Conservation (phyloP, 2,888 invertebrate genomes). For the Habrosyne pyritoides region DNA sequence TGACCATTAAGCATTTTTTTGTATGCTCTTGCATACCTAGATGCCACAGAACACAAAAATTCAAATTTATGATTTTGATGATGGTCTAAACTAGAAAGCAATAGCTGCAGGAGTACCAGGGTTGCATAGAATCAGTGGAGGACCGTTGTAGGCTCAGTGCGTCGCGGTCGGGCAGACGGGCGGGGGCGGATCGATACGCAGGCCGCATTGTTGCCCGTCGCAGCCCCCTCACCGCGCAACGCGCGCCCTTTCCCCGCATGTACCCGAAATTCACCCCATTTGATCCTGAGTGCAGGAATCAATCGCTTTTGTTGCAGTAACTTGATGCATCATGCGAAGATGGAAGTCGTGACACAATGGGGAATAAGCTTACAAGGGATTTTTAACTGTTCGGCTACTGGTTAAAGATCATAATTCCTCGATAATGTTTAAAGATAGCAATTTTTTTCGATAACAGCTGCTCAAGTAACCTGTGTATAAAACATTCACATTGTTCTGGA, state of each 20-base stretch:
- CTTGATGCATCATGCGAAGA: conserved; percentile 59
- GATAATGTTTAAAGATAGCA: conserved; percentile 1
- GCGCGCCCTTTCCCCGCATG: conserved; percentile 51
- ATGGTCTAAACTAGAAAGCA: conserved; percentile 61
- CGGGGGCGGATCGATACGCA: conserved; percentile 76
- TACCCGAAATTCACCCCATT: conserved; percentile 79
- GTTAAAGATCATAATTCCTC: conserved; percentile 23
- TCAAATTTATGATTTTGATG: conserved; percentile 32
- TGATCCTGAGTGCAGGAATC: conserved; percentile 75
- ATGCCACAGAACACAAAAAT: background rate
- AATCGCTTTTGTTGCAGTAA: conserved; percentile 79
- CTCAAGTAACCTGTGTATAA: conserved; percentile 22
- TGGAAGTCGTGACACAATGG: conserved; percentile 28
- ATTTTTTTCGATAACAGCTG: conserved; percentile 36
- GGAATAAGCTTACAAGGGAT: conserved; percentile 15
- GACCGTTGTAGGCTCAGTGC: conserved; percentile 63
- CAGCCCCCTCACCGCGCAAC: conserved; percentile 43
- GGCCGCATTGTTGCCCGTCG: conserved; percentile 79
- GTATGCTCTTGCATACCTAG: too few relatives aligned
- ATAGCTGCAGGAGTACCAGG: conserved; percentile 77
- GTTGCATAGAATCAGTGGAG: conserved; percentile 63
- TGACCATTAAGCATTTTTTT: too few relatives aligned
- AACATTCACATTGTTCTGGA: conserved; percentile 30
- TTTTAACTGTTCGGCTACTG: conserved; percentile 17
- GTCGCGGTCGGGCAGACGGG: conserved; percentile 61